Base-by-base conservation (phyloP, 2,888 invertebrate species). In the Orthosia cruda region DNA sequence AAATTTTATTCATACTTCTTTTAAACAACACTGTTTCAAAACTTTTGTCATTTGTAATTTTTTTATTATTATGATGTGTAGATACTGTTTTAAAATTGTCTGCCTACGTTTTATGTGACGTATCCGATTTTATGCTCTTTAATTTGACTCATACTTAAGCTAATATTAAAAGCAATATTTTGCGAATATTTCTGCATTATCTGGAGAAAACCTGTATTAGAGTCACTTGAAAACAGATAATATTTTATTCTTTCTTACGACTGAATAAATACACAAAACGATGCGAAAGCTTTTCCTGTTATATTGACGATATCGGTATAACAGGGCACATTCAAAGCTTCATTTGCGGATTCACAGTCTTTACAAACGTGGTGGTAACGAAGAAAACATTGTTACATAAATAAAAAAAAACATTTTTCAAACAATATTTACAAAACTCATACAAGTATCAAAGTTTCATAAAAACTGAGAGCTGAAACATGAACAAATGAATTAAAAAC, bases 21-120 rank as follows among this genome's bases (percentile, higher is more conserved):
- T 79, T 78, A n/a, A 2, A 15, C 20, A 20, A 52, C 63, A 63
- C 15, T 58, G 26, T 52, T 12, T 63, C 23, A 26, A 80, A 77
- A 85, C 78, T 86, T 87, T 81, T 85, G 83, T 85, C 81, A 72
- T 72, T 55, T 23, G 15, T 23, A 57, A 71, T 80, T 83, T 86
- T 85, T 72, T 75, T 77, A 65, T 62, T 70, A 65, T 64, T 70
- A 62, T 58, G 61, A 62, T 58, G 52, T 58, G 52, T 70, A n/a
- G n/a, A n/a, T n/a, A 52, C 64, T 26, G 16, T 55, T 75, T 67
- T 71, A 68, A 83, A 75, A 77, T 66, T 74, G 13, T 70, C 74
- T 70, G 16, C 64, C 75, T 74, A 83, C 87, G 75, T 77, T 63
- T 26, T 23, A 16, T 40, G 64, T 77, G 72, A 75, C 67, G 66